Percentiles rank a stretch among this genome's conserved stretches.
phyloP scores from a whole-genome alignment of 2,888 invertebrate genomes.

The Clitarchus hookeri region DNA sequence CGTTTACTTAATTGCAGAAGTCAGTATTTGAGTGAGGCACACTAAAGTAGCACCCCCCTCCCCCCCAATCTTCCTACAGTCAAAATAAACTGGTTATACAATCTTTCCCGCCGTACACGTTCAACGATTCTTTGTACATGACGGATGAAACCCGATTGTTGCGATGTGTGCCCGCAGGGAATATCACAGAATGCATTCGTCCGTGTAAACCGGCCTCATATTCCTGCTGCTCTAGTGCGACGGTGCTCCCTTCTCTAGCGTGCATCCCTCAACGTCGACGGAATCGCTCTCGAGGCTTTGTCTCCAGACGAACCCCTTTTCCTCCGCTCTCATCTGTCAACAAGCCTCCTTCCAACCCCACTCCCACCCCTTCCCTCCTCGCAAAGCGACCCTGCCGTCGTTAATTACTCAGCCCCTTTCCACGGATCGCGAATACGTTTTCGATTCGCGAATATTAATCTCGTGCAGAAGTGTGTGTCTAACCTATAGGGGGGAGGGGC shows the following conservation, averaged over 20 bases:
- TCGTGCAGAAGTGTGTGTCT: neutral
- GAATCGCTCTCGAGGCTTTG: neutral
- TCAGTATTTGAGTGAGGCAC: too few species aligned
- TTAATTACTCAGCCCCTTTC: constrained; percentile 1
- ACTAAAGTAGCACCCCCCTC: too few species aligned
- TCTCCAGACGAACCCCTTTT: neutral
- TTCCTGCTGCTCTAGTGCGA: too few species aligned
- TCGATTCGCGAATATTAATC: constrained; percentile 14
- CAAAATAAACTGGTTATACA: too few species aligned
- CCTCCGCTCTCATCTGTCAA: constrained; percentile 4
- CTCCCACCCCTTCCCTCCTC: neutral
- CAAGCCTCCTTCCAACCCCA: neutral
- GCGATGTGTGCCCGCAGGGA: too few species aligned
- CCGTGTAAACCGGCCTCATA: too few species aligned
- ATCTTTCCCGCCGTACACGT: too few species aligned
- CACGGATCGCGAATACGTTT: neutral
- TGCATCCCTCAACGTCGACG: neutral
- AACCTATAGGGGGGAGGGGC: neutral
- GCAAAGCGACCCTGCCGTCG: neutral
- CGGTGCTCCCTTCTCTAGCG: neutral
- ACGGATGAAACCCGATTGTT: too few species aligned
- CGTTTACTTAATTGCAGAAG: too few species aligned
- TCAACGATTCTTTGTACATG: too few species aligned
- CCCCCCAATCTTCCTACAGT: too few species aligned
- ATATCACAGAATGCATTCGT: too few species aligned